Conservation (phyloP, 2,113 vertebrate species). For the Microtus ochrogaster region DNA sequence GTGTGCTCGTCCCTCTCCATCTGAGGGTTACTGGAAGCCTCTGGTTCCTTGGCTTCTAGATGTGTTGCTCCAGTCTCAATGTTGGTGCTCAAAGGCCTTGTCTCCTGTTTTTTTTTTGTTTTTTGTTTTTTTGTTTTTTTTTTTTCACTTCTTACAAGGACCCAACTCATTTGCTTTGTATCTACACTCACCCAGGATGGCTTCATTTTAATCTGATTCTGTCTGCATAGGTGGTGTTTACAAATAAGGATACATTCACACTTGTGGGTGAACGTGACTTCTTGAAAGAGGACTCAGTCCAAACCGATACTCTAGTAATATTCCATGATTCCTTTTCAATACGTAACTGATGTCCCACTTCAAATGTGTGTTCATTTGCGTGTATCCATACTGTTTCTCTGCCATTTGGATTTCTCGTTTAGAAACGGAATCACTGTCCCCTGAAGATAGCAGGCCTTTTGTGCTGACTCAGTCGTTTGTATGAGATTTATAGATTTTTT, state of each 20-base stretch:
- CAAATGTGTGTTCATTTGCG: background rate
- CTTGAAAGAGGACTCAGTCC: background rate
- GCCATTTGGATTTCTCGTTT: background rate
- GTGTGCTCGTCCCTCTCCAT: too few species aligned
- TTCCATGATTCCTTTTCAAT: background rate
- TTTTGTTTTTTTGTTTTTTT: too few species aligned
- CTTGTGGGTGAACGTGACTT: background rate
- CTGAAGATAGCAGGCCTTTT: background rate
- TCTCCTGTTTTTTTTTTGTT: too few species aligned
- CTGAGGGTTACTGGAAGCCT: background rate
- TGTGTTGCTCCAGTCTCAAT: accelerated
- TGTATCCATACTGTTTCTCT: background rate
- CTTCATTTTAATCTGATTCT: constrained; percentile 15
- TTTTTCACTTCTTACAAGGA: background rate
- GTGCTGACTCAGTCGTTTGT: background rate
- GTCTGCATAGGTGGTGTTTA: background rate
- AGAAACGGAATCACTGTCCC: background rate
- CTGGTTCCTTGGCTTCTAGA: background rate
- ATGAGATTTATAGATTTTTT: background rate
- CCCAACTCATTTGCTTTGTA: background rate
- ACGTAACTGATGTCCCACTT: background rate
- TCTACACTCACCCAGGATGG: background rate
- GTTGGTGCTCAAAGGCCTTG: background rate
- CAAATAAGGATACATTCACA: background rate
- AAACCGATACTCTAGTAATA: background rate